Evolutionary conservation across 2,888 invertebrate genomes (phyloP).

Genomic region (Temnothorax rugatulus): DNA sequence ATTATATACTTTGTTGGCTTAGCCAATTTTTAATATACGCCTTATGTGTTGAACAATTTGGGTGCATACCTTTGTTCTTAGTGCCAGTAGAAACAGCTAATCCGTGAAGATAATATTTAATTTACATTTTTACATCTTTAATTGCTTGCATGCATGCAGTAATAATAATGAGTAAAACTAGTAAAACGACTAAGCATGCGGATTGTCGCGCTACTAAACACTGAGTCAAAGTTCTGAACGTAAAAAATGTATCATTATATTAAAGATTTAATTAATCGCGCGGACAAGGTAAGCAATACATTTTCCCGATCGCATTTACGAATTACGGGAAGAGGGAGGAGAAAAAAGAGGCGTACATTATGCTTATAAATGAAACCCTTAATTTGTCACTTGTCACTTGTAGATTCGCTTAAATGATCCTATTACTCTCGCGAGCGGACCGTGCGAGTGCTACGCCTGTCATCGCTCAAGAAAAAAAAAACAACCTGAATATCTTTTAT

Average conservation of each 20-base stretch:
- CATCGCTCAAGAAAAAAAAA: neutral
- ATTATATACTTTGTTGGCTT: constrained; percentile 31
- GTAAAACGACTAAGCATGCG: constrained; percentile 7
- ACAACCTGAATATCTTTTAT: constrained; percentile 77
- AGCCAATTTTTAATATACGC: constrained; percentile 53
- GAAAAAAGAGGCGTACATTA: neutral
- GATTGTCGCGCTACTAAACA: neutral
- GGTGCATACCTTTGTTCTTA: constrained; percentile 6
- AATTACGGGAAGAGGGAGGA: neutral
- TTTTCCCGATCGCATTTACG: neutral
- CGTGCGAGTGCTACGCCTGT: neutral
- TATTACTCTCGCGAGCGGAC: constrained; percentile 14
- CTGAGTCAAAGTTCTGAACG: neutral
- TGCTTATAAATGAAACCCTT: neutral
- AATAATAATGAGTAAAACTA: constrained; percentile 30
- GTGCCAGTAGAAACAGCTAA: constrained; percentile 12
- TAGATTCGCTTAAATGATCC: constrained; percentile 1
- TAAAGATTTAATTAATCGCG: constrained; percentile 11
- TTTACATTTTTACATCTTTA: neutral
- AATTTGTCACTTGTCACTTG: neutral
- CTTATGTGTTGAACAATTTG: constrained; percentile 40
- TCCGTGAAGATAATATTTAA: constrained; percentile 20
- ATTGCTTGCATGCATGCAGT: constrained; percentile 32
- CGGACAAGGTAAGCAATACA: constrained; percentile 31
- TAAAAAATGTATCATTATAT: neutral